Percentiles rank a stretch among this genome's conserved stretches.
Conservation (phyloP, 2,888 invertebrate genomes). For the Ichneumoninae sp. region DNA sequence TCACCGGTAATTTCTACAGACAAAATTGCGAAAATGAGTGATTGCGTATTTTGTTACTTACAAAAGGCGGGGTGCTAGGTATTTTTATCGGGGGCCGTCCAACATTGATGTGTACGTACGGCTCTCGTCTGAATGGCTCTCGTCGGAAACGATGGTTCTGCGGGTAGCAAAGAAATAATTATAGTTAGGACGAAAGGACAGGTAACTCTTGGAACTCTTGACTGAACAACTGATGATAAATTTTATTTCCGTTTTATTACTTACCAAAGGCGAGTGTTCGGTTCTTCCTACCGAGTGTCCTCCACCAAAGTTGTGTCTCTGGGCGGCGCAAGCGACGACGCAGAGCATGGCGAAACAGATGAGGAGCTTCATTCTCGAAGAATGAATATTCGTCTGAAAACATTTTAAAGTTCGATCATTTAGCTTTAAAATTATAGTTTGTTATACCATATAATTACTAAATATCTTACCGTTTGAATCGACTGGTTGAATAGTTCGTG, state of each 20-base stretch:
- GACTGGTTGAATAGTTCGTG: constrained; percentile 13
- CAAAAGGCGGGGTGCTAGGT: too few species aligned
- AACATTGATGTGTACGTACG: too few species aligned
- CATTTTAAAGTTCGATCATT: not conserved
- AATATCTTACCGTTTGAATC: constrained; percentile 41
- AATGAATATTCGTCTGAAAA: constrained; percentile 17
- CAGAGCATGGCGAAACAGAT: constrained; percentile 50
- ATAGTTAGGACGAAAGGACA: not conserved
- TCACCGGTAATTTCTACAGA: too few species aligned
- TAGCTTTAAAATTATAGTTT: not conserved
- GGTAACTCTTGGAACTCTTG: not conserved
- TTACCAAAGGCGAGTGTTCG: not conserved
- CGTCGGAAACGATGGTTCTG: constrained; percentile 59
- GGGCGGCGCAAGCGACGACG: constrained; percentile 12
- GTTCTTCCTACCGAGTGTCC: not conserved
- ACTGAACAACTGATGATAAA: not conserved
- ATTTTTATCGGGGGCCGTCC: too few species aligned
- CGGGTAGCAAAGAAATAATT: not conserved
- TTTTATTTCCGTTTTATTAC: not conserved
- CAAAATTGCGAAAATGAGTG: too few species aligned
- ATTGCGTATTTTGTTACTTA: too few species aligned
- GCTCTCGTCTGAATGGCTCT: constrained; percentile 17
- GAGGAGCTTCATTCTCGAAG: constrained; percentile 52
- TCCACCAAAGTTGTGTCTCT: constrained; percentile 13
- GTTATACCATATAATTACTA: not conserved